Percentiles rank a stretch among this genome's conserved stretches.
Evolutionary conservation across 2,888 invertebrate genomes (phyloP).

Genomic region (Temnothorax unifasciatus): DNA sequence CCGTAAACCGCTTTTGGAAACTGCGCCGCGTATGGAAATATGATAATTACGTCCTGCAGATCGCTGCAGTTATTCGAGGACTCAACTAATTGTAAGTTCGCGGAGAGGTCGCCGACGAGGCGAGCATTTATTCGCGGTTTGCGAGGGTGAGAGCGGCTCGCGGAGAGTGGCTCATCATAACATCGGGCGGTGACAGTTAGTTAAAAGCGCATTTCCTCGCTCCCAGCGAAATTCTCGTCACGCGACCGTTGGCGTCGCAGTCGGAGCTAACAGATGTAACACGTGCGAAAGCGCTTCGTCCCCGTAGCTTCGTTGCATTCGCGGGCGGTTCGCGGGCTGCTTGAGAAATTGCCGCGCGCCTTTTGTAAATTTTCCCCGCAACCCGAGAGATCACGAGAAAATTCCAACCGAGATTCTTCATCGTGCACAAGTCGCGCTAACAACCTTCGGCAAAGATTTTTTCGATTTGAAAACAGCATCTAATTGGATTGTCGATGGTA

Average conservation of each 20-base stretch:
- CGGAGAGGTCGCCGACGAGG: conserved; percentile 37
- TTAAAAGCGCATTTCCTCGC: conserved; percentile 66
- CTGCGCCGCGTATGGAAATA: conserved; percentile 4
- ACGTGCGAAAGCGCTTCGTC: conserved; percentile 48
- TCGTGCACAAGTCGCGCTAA: background rate
- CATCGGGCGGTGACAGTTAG: conserved; percentile 64
- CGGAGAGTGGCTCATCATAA: conserved; percentile 52
- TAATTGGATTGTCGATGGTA: background rate
- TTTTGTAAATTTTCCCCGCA: conserved; percentile 44
- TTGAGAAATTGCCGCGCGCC: conserved; percentile 40
- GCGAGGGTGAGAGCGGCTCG: conserved; percentile 22
- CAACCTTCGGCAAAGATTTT: background rate
- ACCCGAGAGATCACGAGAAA: background rate
- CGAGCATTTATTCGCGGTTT: conserved; percentile 62
- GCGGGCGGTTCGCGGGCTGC: conserved; percentile 25
- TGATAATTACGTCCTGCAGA: conserved; percentile 45
- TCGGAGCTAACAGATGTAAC: conserved; percentile 48
- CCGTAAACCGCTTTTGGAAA: conserved; percentile 1
- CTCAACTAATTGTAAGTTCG: conserved; percentile 59
- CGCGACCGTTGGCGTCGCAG: conserved; percentile 45
- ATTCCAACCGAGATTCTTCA: conserved; percentile 14
- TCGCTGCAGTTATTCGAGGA: conserved; percentile 47
- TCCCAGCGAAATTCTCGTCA: conserved; percentile 51
- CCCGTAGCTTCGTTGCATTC: conserved; percentile 12
- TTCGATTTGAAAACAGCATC: background rate